Conservation (phyloP, 2,113 vertebrate genomes). For the Urocolius indicus region DNA sequence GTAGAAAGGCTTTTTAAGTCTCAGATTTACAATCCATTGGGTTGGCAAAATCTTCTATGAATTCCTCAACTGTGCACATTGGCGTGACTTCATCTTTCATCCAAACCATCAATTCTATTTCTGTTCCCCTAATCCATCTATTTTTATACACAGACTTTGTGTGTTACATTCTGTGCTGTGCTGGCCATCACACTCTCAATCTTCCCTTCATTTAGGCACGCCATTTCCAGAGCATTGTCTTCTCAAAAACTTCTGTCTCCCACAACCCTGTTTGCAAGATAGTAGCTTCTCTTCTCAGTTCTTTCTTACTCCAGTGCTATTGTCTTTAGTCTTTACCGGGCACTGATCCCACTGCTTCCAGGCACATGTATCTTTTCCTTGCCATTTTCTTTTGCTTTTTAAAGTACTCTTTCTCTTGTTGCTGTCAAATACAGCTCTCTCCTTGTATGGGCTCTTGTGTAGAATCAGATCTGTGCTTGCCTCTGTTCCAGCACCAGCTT, state of each 20-base stretch:
- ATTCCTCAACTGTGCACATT: neutral
- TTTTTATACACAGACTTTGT: neutral
- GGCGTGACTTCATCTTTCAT: neutral
- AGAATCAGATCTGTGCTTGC: neutral
- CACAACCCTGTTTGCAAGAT: neutral
- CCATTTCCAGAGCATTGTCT: neutral
- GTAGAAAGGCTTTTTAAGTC: neutral
- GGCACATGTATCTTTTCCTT: neutral
- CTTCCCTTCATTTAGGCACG: neutral
- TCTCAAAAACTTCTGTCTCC: neutral
- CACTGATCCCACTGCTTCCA: neutral
- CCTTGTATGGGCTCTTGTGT: neutral
- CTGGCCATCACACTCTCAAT: neutral
- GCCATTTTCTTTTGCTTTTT: neutral
- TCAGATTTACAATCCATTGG: neutral
- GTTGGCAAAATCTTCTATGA: neutral
- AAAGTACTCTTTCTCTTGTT: neutral
- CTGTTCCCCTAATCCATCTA: constrained; percentile 6
- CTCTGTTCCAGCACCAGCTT: neutral
- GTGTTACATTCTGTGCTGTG: neutral
- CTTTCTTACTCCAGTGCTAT: neutral
- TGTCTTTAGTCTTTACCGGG: neutral
- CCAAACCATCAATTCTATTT: constrained; percentile 13
- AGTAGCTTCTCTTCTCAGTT: neutral
- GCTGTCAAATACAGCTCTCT: neutral